phyloP scores from a whole-genome alignment of 1,140 invertebrate genomes.

The Anagrus nilaparvatae region DNA sequence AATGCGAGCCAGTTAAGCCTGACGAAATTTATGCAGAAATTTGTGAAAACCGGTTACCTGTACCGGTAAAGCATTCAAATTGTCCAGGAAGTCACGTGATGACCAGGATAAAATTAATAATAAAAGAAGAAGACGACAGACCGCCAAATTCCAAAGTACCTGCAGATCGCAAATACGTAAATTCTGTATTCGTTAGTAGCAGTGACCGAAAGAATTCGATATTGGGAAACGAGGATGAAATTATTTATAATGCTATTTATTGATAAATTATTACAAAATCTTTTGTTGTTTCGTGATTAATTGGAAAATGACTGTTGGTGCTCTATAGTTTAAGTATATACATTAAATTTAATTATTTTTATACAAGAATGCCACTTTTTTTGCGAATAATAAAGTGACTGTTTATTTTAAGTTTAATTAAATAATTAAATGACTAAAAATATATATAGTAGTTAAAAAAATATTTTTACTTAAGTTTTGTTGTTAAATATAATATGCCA shows the following conservation, averaged over 20 bases:
- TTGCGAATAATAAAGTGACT: constrained; percentile 1
- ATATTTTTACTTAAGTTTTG: too few relatives aligned
- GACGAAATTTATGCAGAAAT: constrained; percentile 40
- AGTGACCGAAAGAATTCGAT: constrained; percentile 32
- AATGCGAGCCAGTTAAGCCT: constrained; percentile 21
- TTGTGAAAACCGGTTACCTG: constrained; percentile 27
- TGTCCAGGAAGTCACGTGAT: constrained; percentile 36
- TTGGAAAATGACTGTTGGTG: too few relatives aligned
- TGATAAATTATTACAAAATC: constrained; percentile 14
- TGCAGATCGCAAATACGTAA: constrained; percentile 27
- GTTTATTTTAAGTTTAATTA: too few relatives aligned
- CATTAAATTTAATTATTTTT: too few relatives aligned
- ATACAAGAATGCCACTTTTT: too few relatives aligned
- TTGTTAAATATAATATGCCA: too few relatives aligned
- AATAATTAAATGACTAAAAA: too few relatives aligned
- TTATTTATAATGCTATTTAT: constrained; percentile 39
- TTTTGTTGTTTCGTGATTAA: too few relatives aligned
- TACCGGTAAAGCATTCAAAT: constrained; percentile 16
- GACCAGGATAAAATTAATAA: constrained; percentile 37
- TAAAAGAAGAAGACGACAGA: constrained; percentile 24
- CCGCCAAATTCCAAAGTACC: too few relatives aligned
- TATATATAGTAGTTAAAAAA: too few relatives aligned
- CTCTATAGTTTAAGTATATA: too few relatives aligned
- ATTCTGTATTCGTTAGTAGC: constrained; percentile 30
- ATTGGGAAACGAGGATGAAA: constrained; percentile 33